A percentile compares a stretch with the other conserved stretches of the same genome.
These are phyloP conservation scores for Ceratina calcarata DNA, from an alignment of 1,140 invertebrate genomes.

Conservation along the genomic window DNA sequence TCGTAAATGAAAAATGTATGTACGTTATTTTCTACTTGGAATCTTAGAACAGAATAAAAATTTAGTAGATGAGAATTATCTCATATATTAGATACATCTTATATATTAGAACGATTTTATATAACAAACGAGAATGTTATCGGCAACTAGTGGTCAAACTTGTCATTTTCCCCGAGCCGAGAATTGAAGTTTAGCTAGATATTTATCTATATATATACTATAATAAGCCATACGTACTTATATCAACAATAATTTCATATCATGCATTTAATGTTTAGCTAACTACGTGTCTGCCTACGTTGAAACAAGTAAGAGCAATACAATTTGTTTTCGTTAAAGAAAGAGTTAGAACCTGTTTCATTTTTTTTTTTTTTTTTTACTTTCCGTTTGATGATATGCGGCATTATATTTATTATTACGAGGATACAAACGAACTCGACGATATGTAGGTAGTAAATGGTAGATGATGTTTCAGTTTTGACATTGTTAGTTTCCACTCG, in stretches of 20 bases:
- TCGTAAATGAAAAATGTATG: no score
- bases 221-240: background rate
- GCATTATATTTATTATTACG: constrained; percentile 42
- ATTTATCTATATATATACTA: constrained; percentile 10
- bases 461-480: constrained; percentile 46
- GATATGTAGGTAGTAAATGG: constrained; percentile 45
- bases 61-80: background rate
- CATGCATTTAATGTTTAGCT: constrained; percentile 67
- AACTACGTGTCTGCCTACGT: constrained; percentile 64
- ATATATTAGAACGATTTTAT: constrained; percentile 18
- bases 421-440: constrained; percentile 22
- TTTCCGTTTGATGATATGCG: constrained; percentile 37
- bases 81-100: constrained; percentile 1
- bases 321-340: constrained; percentile 48
- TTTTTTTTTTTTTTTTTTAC: background rate
- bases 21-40: constrained; percentile 40
- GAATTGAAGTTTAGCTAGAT: constrained; percentile 41
- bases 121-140: constrained; percentile 61
- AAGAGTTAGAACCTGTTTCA: constrained; percentile 37
- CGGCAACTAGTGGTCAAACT: constrained; percentile 76
- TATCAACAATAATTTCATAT: constrained; percentile 39
- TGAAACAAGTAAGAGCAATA: constrained; percentile 65
- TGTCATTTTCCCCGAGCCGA: constrained; percentile 74
- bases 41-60: constrained; percentile 10
- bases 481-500: constrained; percentile 22